These are phyloP conservation scores for Falco concolor DNA, from an alignment of 2,797 vertebrate genomes.

Conservation along the genomic window DNA sequence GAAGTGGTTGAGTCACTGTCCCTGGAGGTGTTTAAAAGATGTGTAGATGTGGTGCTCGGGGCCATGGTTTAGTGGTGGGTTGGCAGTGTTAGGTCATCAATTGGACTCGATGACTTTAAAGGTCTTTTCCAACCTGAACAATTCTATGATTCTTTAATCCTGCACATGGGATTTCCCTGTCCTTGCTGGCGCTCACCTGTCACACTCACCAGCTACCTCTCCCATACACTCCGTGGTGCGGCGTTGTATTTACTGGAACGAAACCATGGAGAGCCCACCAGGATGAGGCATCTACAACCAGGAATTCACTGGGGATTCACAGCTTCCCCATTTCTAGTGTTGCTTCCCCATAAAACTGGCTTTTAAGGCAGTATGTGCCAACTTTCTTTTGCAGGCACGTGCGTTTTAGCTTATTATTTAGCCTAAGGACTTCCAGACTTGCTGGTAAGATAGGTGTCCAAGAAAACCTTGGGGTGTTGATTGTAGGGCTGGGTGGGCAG, in stretches of 20 bases:
- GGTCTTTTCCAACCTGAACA: neutral
- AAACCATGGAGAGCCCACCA: neutral
- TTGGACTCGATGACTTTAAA: neutral
- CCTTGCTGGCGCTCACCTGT: fast-evolving
- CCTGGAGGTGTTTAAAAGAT: neutral
- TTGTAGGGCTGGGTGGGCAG: neutral
- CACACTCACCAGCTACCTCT: neutral
- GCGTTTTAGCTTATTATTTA: neutral
- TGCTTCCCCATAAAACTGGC: neutral
- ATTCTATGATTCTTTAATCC: neutral
- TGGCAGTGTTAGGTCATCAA: neutral
- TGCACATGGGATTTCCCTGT: neutral
- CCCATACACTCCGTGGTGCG: fast-evolving
- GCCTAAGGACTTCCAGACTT: neutral
- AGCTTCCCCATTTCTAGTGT: neutral
- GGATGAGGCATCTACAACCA: neutral
- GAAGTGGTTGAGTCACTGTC: neutral
- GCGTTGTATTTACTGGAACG: neutral
- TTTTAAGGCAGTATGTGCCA: neutral
- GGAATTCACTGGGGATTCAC: neutral
- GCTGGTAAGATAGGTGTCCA: neutral
- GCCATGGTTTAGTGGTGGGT: neutral
- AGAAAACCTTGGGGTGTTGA: neutral
- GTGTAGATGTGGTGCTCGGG: no score
- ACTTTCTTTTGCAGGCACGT: neutral